Percentiles rank a stretch among this genome's conserved stretches.
Conservation (phyloP, 2,888 invertebrate species). For the Drosophila subsilvestris region DNA sequence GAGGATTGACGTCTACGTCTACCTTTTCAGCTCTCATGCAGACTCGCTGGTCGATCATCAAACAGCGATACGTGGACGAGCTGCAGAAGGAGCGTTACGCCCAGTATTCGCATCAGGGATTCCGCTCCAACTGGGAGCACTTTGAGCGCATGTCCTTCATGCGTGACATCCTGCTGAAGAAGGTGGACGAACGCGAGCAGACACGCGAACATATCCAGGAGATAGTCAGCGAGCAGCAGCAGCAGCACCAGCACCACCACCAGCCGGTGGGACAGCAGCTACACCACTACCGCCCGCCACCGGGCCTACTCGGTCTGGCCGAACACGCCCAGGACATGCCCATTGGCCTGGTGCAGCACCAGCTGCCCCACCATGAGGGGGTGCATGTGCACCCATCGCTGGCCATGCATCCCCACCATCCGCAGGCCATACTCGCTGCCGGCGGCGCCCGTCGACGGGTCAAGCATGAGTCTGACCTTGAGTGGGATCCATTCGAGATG, state of each 20-base stretch:
- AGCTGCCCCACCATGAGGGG: constrained; percentile 54
- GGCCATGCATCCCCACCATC: constrained; percentile 56
- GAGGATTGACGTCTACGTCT: not conserved
- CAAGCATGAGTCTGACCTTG: constrained; percentile 79
- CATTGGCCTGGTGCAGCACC: constrained; percentile 73
- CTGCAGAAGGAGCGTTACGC: constrained; percentile 81
- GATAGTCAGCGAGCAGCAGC: constrained; percentile 82
- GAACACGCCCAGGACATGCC: constrained; percentile 75
- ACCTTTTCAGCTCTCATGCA: constrained; percentile 74
- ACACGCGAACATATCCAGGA: constrained; percentile 82
- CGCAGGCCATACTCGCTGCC: constrained; percentile 17
- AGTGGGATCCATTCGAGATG: constrained; percentile 83
- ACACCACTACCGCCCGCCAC: constrained; percentile 59
- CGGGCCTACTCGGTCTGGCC: constrained; percentile 48
- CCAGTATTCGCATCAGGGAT: constrained; percentile 73
- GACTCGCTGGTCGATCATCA: constrained; percentile 82
- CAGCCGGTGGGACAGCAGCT: constrained; percentile 59
- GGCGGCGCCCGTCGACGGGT: constrained; percentile 66
- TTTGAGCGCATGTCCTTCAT: constrained; percentile 82
- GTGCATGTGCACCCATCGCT: constrained; percentile 50
- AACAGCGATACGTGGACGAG: constrained; percentile 81
- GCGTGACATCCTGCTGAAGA: constrained; percentile 79
- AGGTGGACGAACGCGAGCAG: constrained; percentile 82
- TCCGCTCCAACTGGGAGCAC: constrained; percentile 82
- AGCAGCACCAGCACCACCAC: constrained; percentile 75